A percentile compares a stretch with the other conserved stretches of the same genome.
Evolutionary conservation across 2,113 vertebrate species (phyloP).

Genomic region (Cavia porcellus): DNA sequence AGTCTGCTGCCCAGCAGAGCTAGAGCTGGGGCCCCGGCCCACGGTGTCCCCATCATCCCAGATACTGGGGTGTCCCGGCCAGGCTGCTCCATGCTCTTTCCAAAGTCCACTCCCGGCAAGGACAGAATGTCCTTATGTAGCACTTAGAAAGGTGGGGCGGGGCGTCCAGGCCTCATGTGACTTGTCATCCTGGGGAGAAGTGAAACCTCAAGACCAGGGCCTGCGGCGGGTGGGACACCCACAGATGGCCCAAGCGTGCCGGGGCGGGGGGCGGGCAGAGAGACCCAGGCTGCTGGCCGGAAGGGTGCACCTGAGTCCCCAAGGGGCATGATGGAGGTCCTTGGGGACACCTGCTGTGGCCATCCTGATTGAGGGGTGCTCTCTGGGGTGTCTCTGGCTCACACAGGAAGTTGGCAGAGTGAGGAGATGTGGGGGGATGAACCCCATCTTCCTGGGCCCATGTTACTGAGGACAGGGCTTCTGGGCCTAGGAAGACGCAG

Average conservation of each 20-base stretch:
- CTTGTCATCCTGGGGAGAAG: background rate
- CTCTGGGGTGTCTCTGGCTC: background rate
- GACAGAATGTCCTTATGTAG: background rate
- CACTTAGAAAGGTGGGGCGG: background rate
- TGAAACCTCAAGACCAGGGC: background rate
- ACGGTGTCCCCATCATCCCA: rapidly evolving
- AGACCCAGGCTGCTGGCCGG: background rate
- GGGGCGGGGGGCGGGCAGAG: background rate
- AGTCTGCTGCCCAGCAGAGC: rapidly evolving
- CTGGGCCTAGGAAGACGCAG: background rate
- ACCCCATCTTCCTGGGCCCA: background rate
- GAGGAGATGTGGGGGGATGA: background rate
- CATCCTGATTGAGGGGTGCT: rapidly evolving
- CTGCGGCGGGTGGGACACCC: rapidly evolving
- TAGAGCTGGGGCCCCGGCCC: background rate
- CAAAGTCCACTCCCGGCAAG: background rate
- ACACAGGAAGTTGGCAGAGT: background rate
- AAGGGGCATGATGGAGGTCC: too few relatives aligned
- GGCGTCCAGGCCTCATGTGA: background rate
- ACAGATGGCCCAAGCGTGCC: background rate
- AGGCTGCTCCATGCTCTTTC: background rate
- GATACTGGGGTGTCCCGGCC: background rate
- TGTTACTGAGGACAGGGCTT: rapidly evolving
- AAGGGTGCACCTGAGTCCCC: background rate
- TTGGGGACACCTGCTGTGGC: background rate